Evolutionary conservation across 37 sponge, comb jelly and placozoan species (phyloP), one percentile per base, ranked within the genome.

Genomic region (Beroe ovata): DNA sequence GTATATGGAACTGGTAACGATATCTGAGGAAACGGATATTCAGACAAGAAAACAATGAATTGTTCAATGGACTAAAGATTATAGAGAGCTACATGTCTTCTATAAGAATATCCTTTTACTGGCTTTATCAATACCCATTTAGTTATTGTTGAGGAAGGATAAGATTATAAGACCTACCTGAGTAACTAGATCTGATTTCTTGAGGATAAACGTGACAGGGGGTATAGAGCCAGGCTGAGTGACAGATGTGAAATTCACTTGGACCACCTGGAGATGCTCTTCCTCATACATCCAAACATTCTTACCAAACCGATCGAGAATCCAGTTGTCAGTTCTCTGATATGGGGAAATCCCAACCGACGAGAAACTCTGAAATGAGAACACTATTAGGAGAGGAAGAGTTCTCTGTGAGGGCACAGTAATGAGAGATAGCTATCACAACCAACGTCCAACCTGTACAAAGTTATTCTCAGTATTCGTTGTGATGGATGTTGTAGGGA

Each of bases 261-360:
- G 32, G 32, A 66, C 35, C 35, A 34, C 35, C 16, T 66, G 32
- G 2, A 66, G 16, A 30, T 66, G 69, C 14, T 29, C 36, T 14
- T 66, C 69, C 14, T 26, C 32, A 16, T 66, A 66, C 69, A 66
- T 33, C 69, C 69, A 66, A 1, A 66, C 69, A 66, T 33, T 37
- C 1, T 66, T 47, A 47, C 54, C 54, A 47, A 47, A 47, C 11
- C 54, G 6, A 11, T 47, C 54, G 6, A 47, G 11, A 47, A 11
- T 47, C 54, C 54, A 47, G 11, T 16, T 16, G 6, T 16, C 54
- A 47, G 54, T 47, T 47, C 11, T 47, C 11, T 47, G 54, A 47
- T 47, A 47, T n/a, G n/a, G n/a, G n/a, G n/a, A n/a, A n/a, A n/a
- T n/a, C n/a, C n/a, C n/a, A n/a, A n/a, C n/a, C n/a, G n/a, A n/a